Conservation (phyloP, 2,113 vertebrate genomes). For the Entomyzon cyanotis region DNA sequence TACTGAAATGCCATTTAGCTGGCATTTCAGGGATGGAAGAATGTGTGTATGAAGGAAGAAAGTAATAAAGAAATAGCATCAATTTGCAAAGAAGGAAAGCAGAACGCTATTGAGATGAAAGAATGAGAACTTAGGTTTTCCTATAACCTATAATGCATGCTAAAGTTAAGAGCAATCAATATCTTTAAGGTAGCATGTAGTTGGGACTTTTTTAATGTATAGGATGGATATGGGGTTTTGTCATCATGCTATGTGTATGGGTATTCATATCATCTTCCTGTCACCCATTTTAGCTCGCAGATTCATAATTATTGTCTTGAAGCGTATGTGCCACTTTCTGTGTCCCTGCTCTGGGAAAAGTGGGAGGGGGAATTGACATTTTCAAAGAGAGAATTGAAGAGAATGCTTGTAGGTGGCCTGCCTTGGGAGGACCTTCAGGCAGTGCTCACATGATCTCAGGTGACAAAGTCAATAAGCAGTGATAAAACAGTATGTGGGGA, state of each 20-base stretch:
- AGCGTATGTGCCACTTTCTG: neutral
- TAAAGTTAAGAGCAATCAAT: neutral
- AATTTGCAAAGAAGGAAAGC: neutral
- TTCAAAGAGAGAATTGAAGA: neutral
- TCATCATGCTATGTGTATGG: neutral
- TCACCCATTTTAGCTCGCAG: neutral
- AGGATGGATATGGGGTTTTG: neutral
- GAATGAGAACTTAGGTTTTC: neutral
- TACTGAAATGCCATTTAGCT: neutral
- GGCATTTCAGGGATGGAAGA: neutral
- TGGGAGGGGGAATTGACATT: neutral
- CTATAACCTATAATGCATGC: neutral
- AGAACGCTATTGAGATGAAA: neutral
- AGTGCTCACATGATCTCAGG: neutral
- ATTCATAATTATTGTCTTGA: neutral
- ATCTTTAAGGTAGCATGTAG: neutral
- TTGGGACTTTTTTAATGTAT: neutral
- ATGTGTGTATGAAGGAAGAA: fast-evolving
- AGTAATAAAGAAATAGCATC: neutral
- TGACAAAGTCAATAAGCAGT: neutral
- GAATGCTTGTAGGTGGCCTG: neutral
- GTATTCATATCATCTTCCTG: neutral
- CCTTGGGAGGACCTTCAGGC: neutral
- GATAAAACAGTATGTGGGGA: neutral
- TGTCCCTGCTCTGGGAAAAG: neutral